phyloP scores from a whole-genome alignment of 2,113 vertebrate species.

The Corydoras maculifer region DNA sequence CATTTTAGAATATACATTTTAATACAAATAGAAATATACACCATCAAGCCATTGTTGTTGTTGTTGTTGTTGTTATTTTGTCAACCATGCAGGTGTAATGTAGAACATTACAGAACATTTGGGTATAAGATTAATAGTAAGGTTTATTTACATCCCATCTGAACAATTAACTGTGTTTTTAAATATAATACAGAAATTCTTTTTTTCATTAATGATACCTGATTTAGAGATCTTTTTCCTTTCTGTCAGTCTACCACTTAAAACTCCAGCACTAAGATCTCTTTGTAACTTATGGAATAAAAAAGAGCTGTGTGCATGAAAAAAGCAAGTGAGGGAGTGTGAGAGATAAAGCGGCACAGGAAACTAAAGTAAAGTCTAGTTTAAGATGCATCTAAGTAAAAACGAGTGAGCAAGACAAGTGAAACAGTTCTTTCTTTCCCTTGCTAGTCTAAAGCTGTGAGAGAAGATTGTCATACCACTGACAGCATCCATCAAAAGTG shows the following conservation, averaged over 20 bases:
- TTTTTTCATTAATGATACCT: not conserved
- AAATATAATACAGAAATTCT: not conserved
- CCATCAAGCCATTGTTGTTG: no score
- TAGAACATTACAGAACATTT: no score
- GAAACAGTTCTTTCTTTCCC: constrained; percentile 4
- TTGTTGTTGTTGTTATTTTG: no score
- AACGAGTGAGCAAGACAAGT: constrained; percentile 31
- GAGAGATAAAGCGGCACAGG: constrained; percentile 4
- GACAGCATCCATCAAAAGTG: constrained; percentile 42
- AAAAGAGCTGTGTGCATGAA: not conserved
- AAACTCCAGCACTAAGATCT: constrained; percentile 9
- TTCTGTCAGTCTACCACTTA: constrained; percentile 13
- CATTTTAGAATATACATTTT: no score
- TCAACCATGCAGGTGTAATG: no score
- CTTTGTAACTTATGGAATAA: constrained; percentile 3
- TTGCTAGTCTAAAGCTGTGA: constrained; percentile 6
- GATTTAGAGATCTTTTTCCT: not conserved
- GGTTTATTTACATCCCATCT: no score
- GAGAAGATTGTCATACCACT: constrained; percentile 19
- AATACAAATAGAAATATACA: no score
- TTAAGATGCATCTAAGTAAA: constrained; percentile 29
- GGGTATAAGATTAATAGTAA: no score
- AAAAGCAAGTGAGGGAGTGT: not conserved
- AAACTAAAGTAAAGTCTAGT: constrained; percentile 30
- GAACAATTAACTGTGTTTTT: no score